Conservation (phyloP, 2,888 invertebrate species). For the Biston stratarius region DNA sequence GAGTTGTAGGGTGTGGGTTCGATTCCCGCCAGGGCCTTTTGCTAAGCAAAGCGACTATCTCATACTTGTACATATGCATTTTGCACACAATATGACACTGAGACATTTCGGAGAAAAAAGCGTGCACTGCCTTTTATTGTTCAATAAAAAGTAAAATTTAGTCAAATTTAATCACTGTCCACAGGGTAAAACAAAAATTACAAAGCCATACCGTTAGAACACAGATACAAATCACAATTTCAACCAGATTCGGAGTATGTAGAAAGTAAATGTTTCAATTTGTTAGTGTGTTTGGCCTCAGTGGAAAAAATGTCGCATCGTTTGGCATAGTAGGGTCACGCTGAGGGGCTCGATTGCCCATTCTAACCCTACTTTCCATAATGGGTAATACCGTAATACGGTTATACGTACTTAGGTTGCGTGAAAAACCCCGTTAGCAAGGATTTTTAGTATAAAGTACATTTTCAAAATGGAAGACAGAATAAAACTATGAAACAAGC, state of each 20-base stretch:
- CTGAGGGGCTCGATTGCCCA: conserved; percentile 20
- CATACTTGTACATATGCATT: too few relatives aligned
- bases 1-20: too few relatives aligned
- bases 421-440: conserved; percentile 10
- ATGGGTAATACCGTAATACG: conserved; percentile 10
- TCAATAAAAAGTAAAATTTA: too few relatives aligned
- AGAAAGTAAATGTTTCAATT: conserved; percentile 21
- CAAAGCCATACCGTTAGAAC: too few relatives aligned
- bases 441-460: conserved; percentile 4
- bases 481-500: not conserved
- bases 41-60: too few relatives aligned
- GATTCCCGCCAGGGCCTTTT: too few relatives aligned
- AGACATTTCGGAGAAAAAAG: too few relatives aligned
- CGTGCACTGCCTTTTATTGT: too few relatives aligned
- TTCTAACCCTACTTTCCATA: conserved; percentile 33
- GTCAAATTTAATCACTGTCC: too few relatives aligned
- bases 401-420: conserved; percentile 1
- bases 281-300: conserved; percentile 13
- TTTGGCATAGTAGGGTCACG: conserved; percentile 18
- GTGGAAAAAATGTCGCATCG: conserved; percentile 4
- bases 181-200: too few relatives aligned
- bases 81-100: too few relatives aligned
- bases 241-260: conserved; percentile 4
- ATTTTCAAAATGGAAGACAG: not conserved
- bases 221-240: not conserved